Evolutionary conservation across 1,140 invertebrate species (phyloP).

Genomic region (Drosophila eugracilis): DNA sequence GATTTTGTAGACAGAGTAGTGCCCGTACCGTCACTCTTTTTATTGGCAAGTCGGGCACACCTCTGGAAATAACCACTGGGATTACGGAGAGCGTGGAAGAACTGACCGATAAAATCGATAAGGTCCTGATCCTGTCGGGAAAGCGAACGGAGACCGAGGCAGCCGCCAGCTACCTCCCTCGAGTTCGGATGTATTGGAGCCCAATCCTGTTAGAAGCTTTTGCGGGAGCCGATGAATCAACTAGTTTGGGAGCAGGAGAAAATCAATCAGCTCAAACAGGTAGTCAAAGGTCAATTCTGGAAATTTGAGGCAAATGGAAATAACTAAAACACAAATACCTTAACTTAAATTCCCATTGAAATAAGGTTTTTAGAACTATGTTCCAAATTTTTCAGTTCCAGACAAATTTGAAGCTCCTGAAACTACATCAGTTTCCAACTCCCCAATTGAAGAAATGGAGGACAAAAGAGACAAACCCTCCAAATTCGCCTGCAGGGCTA

Average conservation of each 20-base stretch:
- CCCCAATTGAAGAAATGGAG: neutral
- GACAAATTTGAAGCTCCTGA: neutral
- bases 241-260: conserved; percentile 1
- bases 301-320: neutral
- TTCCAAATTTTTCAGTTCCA: neutral
- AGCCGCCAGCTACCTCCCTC: conserved; percentile 45
- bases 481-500: neutral
- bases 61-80: conserved; percentile 91
- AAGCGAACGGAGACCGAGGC: conserved; percentile 67
- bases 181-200: neutral
- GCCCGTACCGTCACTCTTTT: conserved; percentile 94
- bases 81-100: conserved; percentile 84
- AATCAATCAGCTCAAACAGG: neutral
- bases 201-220: conserved; percentile 37
- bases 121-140: conserved; percentile 79
- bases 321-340: no score
- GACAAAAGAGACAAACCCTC: conserved; percentile 1
- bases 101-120: conserved; percentile 86
- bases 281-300: neutral
- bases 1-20: conserved; percentile 90
- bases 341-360: neutral
- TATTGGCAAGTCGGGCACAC: conserved; percentile 91
- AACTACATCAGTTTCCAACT: neutral
- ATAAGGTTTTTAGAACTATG: no score
- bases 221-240: conserved; percentile 45